phyloP scores from a whole-genome alignment of 2,888 invertebrate species.

The Chrysopilus asiliformis region DNA sequence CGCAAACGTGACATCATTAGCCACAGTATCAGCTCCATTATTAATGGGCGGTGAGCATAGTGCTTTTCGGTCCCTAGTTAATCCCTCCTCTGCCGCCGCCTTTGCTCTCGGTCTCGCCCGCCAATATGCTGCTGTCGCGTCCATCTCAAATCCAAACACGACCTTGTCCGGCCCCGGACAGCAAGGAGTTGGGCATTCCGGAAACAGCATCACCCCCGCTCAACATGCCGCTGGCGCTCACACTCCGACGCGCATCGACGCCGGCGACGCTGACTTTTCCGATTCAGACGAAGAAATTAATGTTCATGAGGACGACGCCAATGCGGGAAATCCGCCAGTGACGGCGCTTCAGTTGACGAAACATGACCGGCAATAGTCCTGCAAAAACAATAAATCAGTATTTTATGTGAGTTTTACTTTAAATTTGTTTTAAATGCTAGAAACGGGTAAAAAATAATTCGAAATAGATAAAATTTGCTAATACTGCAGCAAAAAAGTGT shows the following conservation, averaged over 20 bases:
- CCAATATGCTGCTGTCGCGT: constrained; percentile 23
- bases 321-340: constrained; percentile 33
- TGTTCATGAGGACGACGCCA: constrained; percentile 61
- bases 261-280: constrained; percentile 31
- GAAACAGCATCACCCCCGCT: constrained; percentile 1
- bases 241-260: neutral
- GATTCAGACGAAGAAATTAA: constrained; percentile 62
- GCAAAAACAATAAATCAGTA: too few species aligned
- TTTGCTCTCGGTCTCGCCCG: constrained; percentile 33
- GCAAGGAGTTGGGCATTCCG: neutral
- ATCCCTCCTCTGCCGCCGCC: constrained; percentile 46
- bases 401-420: too few species aligned
- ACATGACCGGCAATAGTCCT: constrained; percentile 28
- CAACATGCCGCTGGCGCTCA: constrained; percentile 2
- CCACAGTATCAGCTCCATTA: constrained; percentile 39
- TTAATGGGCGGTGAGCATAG: constrained; percentile 84
- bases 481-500: too few species aligned
- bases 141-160: constrained; percentile 2
- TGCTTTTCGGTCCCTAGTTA: constrained; percentile 64
- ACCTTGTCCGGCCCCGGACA: constrained; percentile 7
- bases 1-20: constrained; percentile 25
- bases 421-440: too few species aligned
- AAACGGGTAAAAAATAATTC: too few species aligned
- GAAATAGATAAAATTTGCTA: too few species aligned
- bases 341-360: constrained; percentile 32